These are phyloP conservation scores for Coptodon rendalli DNA, from an alignment of 2,113 vertebrate genomes.

Conservation along the genomic window DNA sequence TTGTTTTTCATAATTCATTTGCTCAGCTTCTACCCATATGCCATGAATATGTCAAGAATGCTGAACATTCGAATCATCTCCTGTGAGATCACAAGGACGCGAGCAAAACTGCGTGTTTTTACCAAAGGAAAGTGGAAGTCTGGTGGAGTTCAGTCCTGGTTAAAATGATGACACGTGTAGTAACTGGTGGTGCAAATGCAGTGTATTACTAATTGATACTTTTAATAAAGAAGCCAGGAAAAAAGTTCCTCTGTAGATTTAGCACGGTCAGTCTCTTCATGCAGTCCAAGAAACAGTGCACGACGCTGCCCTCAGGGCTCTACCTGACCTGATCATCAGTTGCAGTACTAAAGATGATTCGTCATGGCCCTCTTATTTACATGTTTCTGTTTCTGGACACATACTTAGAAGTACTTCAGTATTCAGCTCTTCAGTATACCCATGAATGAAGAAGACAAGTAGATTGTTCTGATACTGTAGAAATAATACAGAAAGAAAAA, in stretches of 20 bases:
- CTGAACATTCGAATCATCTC: not conserved
- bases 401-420: not conserved
- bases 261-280: not conserved
- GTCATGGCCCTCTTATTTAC: not conserved
- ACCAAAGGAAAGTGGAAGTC: not conserved
- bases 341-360: not conserved
- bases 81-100: not conserved
- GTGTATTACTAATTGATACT: not conserved
- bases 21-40: not conserved
- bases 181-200: not conserved
- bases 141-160: not conserved
- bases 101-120: not conserved
- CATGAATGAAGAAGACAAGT: not conserved
- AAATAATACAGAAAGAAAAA: not conserved
- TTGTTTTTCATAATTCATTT: not conserved
- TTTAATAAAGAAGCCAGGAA: not conserved
- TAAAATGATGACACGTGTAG: not conserved
- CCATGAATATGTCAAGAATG: not conserved
- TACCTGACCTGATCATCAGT: fast-evolving
- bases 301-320: not conserved
- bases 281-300: fast-evolving
- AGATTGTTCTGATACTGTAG: not conserved
- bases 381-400: not conserved
- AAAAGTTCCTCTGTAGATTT: not conserved
- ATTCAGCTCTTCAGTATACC: not conserved